Percentiles rank a stretch among this genome's conserved stretches.
Conservation (phyloP, 2,888 invertebrate genomes). For the Mesoligia furuncula region DNA sequence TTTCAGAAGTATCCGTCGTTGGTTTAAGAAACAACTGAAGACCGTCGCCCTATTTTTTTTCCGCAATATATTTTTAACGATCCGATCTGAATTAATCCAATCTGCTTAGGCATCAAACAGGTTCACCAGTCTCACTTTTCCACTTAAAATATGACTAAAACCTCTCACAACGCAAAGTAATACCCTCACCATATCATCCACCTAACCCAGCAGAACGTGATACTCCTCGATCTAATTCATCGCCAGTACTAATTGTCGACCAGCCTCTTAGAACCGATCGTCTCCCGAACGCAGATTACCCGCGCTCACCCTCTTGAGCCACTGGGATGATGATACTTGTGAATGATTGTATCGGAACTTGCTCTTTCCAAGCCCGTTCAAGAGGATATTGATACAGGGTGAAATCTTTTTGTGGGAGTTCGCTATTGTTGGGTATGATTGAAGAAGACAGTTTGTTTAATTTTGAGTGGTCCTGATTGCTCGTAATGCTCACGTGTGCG, state of each 20-base stretch:
- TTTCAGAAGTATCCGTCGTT: no score
- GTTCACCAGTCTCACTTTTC: no score
- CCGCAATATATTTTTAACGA: no score
- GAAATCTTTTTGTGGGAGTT: constrained; percentile 73
- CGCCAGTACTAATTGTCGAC: constrained; percentile 72
- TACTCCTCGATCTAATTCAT: constrained; percentile 64
- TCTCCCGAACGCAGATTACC: constrained; percentile 82
- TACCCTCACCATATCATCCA: constrained; percentile 27
- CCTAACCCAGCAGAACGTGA: constrained; percentile 57
- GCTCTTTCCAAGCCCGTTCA: constrained; percentile 83
- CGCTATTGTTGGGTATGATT: constrained; percentile 8
- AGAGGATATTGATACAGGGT: constrained; percentile 85
- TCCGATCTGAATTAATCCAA: no score
- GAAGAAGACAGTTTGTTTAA: neutral
- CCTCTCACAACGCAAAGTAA: neutral
- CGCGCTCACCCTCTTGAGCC: constrained; percentile 79
- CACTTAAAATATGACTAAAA: no score
- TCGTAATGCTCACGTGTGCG: neutral
- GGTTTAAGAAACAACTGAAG: no score
- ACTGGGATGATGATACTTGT: constrained; percentile 73
- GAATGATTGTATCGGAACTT: constrained; percentile 78
- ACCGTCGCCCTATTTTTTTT: no score
- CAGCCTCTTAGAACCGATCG: constrained; percentile 73
- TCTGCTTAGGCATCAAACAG: no score
- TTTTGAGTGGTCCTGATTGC: neutral